Conservation (phyloP, 2,113 vertebrate genomes). For the Sialia sialis region DNA sequence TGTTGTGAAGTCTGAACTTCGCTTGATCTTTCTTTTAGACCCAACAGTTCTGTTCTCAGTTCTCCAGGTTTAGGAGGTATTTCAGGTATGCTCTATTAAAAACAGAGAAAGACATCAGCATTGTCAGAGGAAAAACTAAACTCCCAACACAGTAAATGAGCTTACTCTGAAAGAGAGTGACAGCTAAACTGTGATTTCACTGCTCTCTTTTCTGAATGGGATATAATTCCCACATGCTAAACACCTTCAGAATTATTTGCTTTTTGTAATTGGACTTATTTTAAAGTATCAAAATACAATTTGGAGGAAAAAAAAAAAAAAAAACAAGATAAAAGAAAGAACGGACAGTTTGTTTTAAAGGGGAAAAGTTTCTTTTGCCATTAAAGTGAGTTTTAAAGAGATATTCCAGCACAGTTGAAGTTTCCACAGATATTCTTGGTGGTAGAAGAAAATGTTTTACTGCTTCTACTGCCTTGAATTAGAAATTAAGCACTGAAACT, state of each 20-base stretch:
- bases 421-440: neutral
- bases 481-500: neutral
- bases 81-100: conserved; percentile 85
- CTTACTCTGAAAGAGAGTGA: neutral
- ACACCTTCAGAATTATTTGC: neutral
- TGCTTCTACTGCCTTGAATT: neutral
- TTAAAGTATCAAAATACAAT: neutral
- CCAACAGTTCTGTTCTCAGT: conserved; percentile 86
- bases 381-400: neutral
- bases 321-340: neutral
- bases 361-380: neutral
- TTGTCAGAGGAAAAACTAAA: neutral
- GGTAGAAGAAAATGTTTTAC: neutral
- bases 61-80: conserved; percentile 90
- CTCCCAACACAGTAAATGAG: neutral
- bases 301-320: neutral
- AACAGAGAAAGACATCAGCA: neutral
- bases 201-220: neutral
- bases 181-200: neutral
- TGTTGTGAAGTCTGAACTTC: conserved; percentile 30
- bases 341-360: accelerated
- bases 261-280: neutral
- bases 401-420: neutral
- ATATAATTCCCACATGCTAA: neutral
- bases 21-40: conserved; percentile 69